phyloP scores from a whole-genome alignment of 92 coral and sea anemone genomes.

The Heliopora coerulea region DNA sequence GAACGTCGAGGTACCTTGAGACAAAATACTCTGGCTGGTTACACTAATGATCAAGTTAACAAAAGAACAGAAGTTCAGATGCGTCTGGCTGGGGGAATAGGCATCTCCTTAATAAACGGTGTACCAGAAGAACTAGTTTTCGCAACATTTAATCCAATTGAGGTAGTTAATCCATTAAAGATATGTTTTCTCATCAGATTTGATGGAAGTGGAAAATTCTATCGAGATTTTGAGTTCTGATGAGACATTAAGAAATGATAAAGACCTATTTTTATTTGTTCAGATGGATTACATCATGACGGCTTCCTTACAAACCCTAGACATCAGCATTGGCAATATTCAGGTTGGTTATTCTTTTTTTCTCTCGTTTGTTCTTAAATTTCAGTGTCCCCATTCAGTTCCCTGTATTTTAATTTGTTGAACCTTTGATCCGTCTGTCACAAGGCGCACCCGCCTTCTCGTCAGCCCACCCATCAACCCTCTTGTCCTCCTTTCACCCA shows the following conservation, averaged over 20 bases:
- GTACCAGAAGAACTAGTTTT: conserved; percentile 92
- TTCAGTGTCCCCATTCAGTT: not conserved
- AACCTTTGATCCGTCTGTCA: too few species aligned
- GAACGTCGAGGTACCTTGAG: conserved; percentile 82
- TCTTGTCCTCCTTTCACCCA: not conserved
- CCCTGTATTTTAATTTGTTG: not conserved
- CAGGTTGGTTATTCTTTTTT: conserved; percentile 61
- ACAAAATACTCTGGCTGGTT: conserved; percentile 66
- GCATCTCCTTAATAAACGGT: conserved; percentile 84
- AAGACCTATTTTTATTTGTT: too few species aligned
- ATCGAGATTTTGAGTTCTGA: too few species aligned
- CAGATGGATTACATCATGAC: conserved; percentile 87
- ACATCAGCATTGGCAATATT: conserved; percentile 79
- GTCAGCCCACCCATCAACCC: too few species aligned
- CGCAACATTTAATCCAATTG: conserved; percentile 83
- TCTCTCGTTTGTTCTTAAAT: not conserved
- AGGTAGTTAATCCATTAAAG: conserved; percentile 58
- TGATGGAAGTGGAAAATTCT: not conserved
- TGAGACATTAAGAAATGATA: too few species aligned
- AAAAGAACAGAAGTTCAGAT: conserved; percentile 85
- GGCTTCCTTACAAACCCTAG: conserved; percentile 67
- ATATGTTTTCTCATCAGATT: not conserved
- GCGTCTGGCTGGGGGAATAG: conserved; percentile 94
- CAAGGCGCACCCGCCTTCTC: too few species aligned
- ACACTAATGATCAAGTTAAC: conserved; percentile 44